These are phyloP conservation scores for Muraenolepis orangiensis DNA, from an alignment of 2,797 vertebrate species.

Conservation along the genomic window DNA sequence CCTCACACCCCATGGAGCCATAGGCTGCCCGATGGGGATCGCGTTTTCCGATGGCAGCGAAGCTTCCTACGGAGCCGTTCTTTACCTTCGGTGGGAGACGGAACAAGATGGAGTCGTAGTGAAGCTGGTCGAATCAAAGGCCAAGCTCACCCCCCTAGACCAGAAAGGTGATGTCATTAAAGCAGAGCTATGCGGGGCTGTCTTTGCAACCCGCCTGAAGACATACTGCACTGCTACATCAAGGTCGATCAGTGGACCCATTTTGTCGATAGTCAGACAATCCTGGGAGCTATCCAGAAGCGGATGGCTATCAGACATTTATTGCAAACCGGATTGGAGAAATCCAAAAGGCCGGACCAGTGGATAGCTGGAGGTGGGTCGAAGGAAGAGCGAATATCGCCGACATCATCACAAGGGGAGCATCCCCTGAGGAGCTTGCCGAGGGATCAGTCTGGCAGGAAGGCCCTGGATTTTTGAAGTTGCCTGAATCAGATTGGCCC, in stretches of 20 bases:
- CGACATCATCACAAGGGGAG: constrained; percentile 11
- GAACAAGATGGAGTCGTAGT: background rate
- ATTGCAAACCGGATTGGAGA: constrained; percentile 17
- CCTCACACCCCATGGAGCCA: constrained; percentile 12
- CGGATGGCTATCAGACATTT: constrained; percentile 28
- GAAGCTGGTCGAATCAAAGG: constrained; percentile 13
- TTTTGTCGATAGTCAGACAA: constrained; percentile 24
- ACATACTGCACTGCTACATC: constrained; percentile 11
- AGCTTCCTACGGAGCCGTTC: constrained; percentile 14
- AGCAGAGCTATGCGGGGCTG: constrained; percentile 23
- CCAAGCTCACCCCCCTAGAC: constrained; percentile 11
- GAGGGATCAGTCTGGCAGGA: constrained; percentile 5
- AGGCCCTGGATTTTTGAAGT: background rate
- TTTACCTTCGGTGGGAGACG: constrained; percentile 17
- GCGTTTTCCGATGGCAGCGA: constrained; percentile 16
- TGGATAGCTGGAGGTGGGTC: constrained; percentile 20
- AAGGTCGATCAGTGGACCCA: constrained; percentile 11
- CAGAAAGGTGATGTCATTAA: constrained; percentile 19
- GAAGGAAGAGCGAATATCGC: constrained; percentile 6
- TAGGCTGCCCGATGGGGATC: constrained; percentile 3
- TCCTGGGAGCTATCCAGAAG: constrained; percentile 21
- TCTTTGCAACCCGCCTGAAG: constrained; percentile 14
- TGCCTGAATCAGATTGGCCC: constrained; percentile 1
- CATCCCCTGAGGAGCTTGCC: constrained; percentile 20
- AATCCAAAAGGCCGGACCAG: constrained; percentile 19